Percentiles rank a stretch among this genome's conserved stretches.
Evolutionary conservation across 2,113 vertebrate genomes (phyloP).

Genomic region (Planiliza haematocheilus): DNA sequence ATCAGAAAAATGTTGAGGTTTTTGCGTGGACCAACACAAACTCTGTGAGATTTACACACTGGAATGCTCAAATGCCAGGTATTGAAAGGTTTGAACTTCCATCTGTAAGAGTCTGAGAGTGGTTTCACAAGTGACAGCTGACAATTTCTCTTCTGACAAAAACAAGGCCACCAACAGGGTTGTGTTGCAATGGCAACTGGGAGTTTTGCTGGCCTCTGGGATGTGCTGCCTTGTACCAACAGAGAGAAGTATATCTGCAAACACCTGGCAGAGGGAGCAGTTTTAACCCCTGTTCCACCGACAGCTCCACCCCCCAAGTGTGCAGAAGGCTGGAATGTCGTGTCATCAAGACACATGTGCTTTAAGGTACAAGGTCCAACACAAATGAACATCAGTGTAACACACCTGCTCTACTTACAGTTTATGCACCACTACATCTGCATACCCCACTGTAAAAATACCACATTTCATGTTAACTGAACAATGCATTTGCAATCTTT

Average conservation of each 20-base stretch:
- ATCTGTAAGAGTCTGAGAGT: neutral
- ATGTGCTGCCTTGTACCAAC: conserved; percentile 90
- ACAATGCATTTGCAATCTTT: neutral
- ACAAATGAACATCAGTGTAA: no score
- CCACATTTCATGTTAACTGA: no score
- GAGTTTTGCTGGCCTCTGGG: conserved; percentile 91
- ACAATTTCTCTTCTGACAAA: neutral
- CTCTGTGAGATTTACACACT: conserved; percentile 89
- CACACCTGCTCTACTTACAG: no score
- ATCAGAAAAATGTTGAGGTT: conserved; percentile 80
- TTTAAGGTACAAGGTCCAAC: conserved; percentile 82
- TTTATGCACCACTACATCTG: no score
- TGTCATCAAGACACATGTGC: conserved; percentile 78
- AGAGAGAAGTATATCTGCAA: conserved; percentile 94
- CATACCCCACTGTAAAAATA: no score
- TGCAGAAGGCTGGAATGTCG: conserved; percentile 80
- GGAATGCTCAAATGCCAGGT: conserved; percentile 84
- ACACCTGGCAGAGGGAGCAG: conserved; percentile 87
- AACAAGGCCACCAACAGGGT: conserved; percentile 80
- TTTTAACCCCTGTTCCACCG: conserved; percentile 79
- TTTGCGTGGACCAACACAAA: conserved; percentile 88
- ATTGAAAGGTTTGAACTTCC: neutral
- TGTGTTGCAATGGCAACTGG: conserved; percentile 95
- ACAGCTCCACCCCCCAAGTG: conserved; percentile 62
- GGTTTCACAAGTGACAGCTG: neutral